A percentile compares a stretch with the other conserved stretches of the same genome.
These are phyloP conservation scores for Lutjanus campechanus DNA, from an alignment of 2,797 vertebrate genomes.

Conservation along the genomic window DNA sequence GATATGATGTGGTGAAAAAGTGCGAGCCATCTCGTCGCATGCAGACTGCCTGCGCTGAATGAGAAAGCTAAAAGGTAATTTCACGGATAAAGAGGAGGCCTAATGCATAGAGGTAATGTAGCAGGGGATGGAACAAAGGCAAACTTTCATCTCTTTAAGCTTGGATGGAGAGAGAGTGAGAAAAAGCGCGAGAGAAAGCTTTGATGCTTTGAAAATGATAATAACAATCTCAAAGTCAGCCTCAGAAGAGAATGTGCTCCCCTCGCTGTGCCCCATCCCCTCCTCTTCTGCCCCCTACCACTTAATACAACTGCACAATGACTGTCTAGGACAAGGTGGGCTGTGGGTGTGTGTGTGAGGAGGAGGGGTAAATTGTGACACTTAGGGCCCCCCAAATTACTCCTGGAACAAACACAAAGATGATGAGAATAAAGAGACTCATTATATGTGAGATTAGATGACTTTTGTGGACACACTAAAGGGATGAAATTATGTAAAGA, in stretches of 20 bases:
- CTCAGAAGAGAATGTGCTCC: conserved; percentile 84
- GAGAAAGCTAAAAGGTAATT: conserved; percentile 93
- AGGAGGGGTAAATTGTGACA: conserved; percentile 65
- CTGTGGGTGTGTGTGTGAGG: conserved; percentile 55
- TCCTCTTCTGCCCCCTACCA: conserved; percentile 82
- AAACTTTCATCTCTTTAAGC: conserved; percentile 93
- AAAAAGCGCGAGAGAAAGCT: conserved; percentile 85
- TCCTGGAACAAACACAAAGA: conserved; percentile 85
- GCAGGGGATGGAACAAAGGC: conserved; percentile 90
- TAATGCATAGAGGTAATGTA: conserved; percentile 92
- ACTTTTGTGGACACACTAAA: conserved; percentile 75
- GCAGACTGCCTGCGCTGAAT: conserved; percentile 89
- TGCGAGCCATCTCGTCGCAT: conserved; percentile 87
- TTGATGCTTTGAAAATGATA: conserved; percentile 94
- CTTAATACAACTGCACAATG: conserved; percentile 88
- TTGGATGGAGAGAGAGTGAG: conserved; percentile 88
- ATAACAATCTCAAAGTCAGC: conserved; percentile 90
- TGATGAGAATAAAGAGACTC: conserved; percentile 78
- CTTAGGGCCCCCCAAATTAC: conserved; percentile 81
- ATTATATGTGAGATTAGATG: conserved; percentile 83
- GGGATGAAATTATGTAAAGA: conserved; percentile 76
- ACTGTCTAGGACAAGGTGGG: conserved; percentile 81
- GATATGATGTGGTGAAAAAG: conserved; percentile 86
- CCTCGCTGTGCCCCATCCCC: conserved; percentile 73
- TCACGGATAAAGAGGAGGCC: conserved; percentile 91